Evolutionary conservation across 2,113 vertebrate species (phyloP).

Genomic region (Athene cunicularia): DNA sequence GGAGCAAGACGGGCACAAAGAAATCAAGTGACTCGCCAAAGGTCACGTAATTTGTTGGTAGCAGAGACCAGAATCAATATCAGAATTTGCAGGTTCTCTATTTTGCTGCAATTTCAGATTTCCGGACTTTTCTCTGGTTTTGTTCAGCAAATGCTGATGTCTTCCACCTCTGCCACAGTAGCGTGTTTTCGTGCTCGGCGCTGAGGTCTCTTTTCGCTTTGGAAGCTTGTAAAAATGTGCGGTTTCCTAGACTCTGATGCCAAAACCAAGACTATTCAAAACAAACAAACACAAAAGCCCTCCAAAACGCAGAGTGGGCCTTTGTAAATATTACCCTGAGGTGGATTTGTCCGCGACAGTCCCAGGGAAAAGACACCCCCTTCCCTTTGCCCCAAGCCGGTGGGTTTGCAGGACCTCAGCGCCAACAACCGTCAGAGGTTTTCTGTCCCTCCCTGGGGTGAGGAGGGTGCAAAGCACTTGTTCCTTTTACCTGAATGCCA

Average conservation of each 20-base stretch:
- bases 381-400: rapidly evolving
- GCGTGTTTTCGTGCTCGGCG: background rate
- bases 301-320: background rate
- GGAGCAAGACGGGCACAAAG: background rate
- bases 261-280: background rate
- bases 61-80: background rate
- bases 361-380: background rate
- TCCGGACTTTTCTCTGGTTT: background rate
- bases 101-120: background rate
- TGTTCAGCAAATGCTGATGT: background rate
- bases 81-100: background rate
- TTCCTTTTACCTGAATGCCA: background rate
- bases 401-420: rapidly evolving
- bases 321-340: background rate
- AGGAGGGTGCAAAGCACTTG: background rate
- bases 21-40: background rate
- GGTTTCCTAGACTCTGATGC: background rate
- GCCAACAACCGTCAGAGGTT: background rate
- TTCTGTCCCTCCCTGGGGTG: rapidly evolving
- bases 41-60: background rate
- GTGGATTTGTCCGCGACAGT: background rate
- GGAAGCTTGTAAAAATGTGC: background rate
- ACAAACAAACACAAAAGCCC: background rate
- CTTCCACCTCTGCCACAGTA: background rate
- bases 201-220: background rate